These are phyloP conservation scores for Drosophila persimilis DNA, from an alignment of 1,140 invertebrate genomes.

Conservation along the genomic window DNA sequence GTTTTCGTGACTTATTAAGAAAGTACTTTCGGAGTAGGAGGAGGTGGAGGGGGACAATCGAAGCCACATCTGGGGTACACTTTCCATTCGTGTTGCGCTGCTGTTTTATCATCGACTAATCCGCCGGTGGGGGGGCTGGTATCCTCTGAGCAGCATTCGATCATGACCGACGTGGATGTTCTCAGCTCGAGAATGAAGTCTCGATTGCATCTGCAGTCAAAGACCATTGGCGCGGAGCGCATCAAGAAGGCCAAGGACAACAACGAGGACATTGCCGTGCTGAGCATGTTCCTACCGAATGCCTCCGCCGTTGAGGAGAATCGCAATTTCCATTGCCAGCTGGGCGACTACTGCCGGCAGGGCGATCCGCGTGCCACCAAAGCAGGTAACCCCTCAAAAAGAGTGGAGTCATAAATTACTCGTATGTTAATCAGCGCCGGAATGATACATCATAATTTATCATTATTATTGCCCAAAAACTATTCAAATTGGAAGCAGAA, in stretches of 20 bases:
- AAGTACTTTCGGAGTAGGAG: constrained; percentile 9
- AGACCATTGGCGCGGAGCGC: constrained; percentile 89
- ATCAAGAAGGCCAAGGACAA: constrained; percentile 90
- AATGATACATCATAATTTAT: constrained; percentile 76
- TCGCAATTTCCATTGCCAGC: constrained; percentile 89
- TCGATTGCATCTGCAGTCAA: constrained; percentile 88
- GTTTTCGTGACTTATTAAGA: constrained; percentile 57
- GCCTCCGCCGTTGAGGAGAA: constrained; percentile 87
- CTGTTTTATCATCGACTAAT: no score
- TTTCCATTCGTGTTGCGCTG: constrained; percentile 8
- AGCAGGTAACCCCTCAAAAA: constrained; percentile 86
- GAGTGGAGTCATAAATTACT: constrained; percentile 32
- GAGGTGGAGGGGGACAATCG: not conserved
- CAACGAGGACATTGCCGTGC: constrained; percentile 92
- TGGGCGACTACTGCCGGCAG: constrained; percentile 88
- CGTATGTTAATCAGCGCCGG: constrained; percentile 53
- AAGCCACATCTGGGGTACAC: constrained; percentile 35
- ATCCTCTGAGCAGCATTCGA: constrained; percentile 5
- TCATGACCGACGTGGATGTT: constrained; percentile 88
- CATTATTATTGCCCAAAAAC: constrained; percentile 67
- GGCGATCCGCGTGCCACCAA: constrained; percentile 90
- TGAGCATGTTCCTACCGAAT: constrained; percentile 91
- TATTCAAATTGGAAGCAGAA: constrained; percentile 46
- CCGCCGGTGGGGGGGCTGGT: not conserved
- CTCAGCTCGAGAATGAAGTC: constrained; percentile 90